Percentiles rank a stretch among this genome's conserved stretches.
phyloP scores from a whole-genome alignment of 2,888 invertebrate genomes.

The Rotaria sp. region DNA sequence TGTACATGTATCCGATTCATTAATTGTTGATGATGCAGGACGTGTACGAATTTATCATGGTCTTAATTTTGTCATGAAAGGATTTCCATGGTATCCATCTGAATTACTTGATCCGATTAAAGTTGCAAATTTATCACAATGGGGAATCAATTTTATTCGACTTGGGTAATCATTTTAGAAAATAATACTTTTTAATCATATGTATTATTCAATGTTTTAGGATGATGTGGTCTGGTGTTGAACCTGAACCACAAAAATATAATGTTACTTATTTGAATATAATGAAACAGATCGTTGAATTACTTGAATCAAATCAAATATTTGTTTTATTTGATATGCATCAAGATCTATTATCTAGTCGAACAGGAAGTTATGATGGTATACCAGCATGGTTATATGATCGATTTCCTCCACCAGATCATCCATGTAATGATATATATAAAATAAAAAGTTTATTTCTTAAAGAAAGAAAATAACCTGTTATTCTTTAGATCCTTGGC shows the following conservation, averaged over 20 bases:
- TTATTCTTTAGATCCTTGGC: conserved; percentile 44
- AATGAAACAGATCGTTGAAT: conserved; percentile 43
- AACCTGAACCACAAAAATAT: conserved; percentile 42
- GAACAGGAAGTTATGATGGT: conserved; percentile 45
- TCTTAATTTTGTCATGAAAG: conserved; percentile 45
- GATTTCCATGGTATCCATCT: conserved; percentile 43
- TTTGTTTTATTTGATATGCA: conserved; percentile 47
- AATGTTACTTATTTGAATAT: conserved; percentile 45
- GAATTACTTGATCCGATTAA: conserved; percentile 41
- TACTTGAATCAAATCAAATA: conserved; percentile 43
- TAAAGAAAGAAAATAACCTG: not conserved
- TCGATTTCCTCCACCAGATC: conserved; percentile 43
- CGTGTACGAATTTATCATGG: conserved; percentile 45
- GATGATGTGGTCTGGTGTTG: conserved; percentile 46
- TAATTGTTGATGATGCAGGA: conserved; percentile 43
- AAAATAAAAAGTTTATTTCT: not conserved
- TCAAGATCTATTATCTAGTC: conserved; percentile 45
- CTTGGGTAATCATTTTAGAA: conserved; percentile 42
- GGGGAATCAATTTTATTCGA: conserved; percentile 47
- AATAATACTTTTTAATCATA: no score
- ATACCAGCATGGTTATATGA: conserved; percentile 46
- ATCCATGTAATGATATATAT: conserved; percentile 27
- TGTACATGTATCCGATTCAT: not conserved
- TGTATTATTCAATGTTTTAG: not conserved
- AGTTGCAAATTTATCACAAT: conserved; percentile 43